Conservation (phyloP, 2,888 invertebrate species). For the Melieria picta region DNA sequence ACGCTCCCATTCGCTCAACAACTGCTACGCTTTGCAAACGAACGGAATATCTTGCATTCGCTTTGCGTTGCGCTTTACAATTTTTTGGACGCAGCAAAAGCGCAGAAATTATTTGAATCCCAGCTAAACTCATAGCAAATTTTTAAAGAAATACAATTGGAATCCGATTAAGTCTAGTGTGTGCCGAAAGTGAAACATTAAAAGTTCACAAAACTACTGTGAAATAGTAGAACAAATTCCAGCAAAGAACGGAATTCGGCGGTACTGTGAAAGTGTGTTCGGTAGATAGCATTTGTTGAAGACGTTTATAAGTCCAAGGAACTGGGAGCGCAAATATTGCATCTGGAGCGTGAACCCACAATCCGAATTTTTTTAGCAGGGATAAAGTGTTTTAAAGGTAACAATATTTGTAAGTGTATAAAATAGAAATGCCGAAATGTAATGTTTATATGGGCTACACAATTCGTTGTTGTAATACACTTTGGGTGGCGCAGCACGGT, state of each 20-base stretch:
- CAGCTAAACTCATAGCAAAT: too few species aligned
- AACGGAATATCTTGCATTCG: slow-evolving; percentile 52
- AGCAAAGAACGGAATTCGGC: neutral
- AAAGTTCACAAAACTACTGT: neutral
- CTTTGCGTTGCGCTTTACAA: slow-evolving; percentile 41
- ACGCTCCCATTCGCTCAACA: slow-evolving; percentile 43
- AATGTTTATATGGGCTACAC: too few species aligned
- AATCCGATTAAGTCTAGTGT: neutral
- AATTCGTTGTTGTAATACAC: too few species aligned
- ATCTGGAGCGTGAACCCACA: neutral
- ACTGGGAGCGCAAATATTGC: neutral
- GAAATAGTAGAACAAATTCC: neutral
- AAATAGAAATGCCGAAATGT: neutral
- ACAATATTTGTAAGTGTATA: neutral
- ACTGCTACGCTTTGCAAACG: slow-evolving; percentile 51
- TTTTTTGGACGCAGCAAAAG: slow-evolving; percentile 22
- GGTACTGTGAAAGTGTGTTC: neutral
- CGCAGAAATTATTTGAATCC: neutral
- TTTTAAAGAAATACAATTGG: neutral
- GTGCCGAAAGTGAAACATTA: neutral
- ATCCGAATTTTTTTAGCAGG: neutral
- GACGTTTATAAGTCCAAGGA: neutral
- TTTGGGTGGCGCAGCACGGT: too few species aligned
- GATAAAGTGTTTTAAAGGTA: neutral
- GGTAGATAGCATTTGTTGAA: too few species aligned